These are phyloP conservation scores for Drosophila kepulauana DNA, from an alignment of 1,140 invertebrate species.

Conservation along the genomic window DNA sequence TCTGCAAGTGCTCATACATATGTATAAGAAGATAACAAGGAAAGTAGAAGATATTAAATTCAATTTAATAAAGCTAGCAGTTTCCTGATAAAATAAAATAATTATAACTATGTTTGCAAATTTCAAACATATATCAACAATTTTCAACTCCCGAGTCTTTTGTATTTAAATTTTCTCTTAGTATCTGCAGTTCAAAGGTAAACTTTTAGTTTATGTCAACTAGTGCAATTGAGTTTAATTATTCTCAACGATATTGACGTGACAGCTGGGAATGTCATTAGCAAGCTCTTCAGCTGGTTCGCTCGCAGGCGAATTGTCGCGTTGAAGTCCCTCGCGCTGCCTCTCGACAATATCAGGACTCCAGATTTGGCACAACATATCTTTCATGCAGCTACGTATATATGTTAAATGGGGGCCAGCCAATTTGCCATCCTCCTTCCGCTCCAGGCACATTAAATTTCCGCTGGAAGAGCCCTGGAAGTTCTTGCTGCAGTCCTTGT, in stretches of 20 bases:
- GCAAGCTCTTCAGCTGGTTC: slow-evolving; percentile 20
- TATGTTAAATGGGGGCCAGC: slow-evolving; percentile 14
- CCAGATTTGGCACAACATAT: slow-evolving; percentile 36
- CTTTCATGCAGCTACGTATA: slow-evolving; percentile 35
- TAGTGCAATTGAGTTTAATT: neutral
- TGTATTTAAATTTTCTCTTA: no score
- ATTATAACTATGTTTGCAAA: no score
- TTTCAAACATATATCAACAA: no score
- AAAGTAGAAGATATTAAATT: no score
- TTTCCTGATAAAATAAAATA: no score
- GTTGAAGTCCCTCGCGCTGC: slow-evolving; percentile 30
- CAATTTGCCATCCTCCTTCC: slow-evolving; percentile 39
- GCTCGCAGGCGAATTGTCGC: slow-evolving; percentile 27
- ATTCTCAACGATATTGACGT: slow-evolving; percentile 25
- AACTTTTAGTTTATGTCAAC: no score
- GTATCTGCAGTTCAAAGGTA: no score
- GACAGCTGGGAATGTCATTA: slow-evolving; percentile 1
- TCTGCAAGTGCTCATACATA: no score
- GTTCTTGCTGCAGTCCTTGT: neutral
- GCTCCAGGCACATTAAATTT: slow-evolving; percentile 11
- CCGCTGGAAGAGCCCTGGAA: neutral
- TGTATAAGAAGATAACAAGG: no score
- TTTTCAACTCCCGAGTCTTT: no score
- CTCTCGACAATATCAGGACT: slow-evolving; percentile 35
- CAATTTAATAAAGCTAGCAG: no score